Conservation (phyloP, 2,797 vertebrate genomes). For the Sebastes miniatus region DNA sequence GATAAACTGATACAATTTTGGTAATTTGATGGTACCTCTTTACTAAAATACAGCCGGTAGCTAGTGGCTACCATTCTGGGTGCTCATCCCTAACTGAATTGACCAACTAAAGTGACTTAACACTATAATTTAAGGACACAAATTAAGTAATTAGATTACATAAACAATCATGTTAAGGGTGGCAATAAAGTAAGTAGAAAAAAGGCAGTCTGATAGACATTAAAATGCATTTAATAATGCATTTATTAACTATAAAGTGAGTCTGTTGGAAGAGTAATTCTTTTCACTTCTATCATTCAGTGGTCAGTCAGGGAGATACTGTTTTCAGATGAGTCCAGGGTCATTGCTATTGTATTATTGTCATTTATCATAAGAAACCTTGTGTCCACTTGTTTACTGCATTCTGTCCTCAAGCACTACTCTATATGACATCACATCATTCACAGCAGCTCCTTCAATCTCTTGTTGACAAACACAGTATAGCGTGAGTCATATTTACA, state of each 20-base stretch:
- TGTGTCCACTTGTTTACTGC: slow-evolving; percentile 11
- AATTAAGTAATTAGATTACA: neutral
- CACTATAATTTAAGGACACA: neutral
- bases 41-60: no score
- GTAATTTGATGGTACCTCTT: no score
- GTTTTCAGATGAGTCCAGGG: slow-evolving; percentile 6
- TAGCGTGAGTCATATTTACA: neutral
- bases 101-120: no score
- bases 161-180: neutral
- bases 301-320: neutral
- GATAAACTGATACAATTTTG: no score
- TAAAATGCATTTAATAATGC: neutral
- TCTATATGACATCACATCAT: slow-evolving; percentile 5
- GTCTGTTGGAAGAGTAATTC: neutral
- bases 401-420: neutral
- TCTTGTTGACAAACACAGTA: neutral
- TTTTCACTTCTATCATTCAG: neutral
- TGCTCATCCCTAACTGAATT: no score
- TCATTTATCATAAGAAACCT: slow-evolving; percentile 30
- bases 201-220: neutral
- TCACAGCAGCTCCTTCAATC: slow-evolving; percentile 9
- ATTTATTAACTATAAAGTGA: neutral
- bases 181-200: neutral
- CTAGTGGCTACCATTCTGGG: no score
- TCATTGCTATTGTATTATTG: slow-evolving; percentile 1